Evolutionary conservation across 2,888 invertebrate species (phyloP).

Genomic region (Dysmachus trigonus): DNA sequence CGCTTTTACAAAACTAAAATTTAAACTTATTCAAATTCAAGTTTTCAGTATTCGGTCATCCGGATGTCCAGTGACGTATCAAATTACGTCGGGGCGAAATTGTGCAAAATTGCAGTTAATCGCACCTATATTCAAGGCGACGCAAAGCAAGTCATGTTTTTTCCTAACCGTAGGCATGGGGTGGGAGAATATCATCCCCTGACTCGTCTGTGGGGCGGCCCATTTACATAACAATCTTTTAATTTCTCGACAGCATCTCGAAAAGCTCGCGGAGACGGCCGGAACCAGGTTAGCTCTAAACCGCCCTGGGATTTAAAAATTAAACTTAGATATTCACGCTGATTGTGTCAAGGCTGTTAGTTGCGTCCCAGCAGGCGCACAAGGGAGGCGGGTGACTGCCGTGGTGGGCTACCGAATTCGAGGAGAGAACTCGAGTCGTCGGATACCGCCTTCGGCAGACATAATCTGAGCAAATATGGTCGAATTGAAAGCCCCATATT

Average conservation of each 20-base stretch:
- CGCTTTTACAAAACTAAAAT: not conserved
- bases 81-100: not conserved
- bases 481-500: not conserved
- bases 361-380: not conserved
- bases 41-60: not conserved
- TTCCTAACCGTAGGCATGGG: not conserved
- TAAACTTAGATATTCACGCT: slow-evolving; percentile 30
- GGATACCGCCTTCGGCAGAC: not conserved
- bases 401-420: not conserved
- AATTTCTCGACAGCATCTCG: not conserved
- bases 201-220: not conserved
- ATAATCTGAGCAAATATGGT: not conserved
- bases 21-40: not conserved
- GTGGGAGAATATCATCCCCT: not conserved
- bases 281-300: slow-evolving; percentile 17
- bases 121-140: not conserved
- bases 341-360: slow-evolving; percentile 34
- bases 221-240: slow-evolving; percentile 29
- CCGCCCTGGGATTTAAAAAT: slow-evolving; percentile 24
- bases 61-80: not conserved
- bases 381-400: not conserved
- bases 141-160: not conserved
- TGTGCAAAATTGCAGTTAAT: not conserved
- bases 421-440: not conserved
- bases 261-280: not conserved